Evolutionary conservation across 2,888 invertebrate genomes (phyloP), one percentile per base, ranked within the genome.

Genomic region (Tetranychus truncatus): DNA sequence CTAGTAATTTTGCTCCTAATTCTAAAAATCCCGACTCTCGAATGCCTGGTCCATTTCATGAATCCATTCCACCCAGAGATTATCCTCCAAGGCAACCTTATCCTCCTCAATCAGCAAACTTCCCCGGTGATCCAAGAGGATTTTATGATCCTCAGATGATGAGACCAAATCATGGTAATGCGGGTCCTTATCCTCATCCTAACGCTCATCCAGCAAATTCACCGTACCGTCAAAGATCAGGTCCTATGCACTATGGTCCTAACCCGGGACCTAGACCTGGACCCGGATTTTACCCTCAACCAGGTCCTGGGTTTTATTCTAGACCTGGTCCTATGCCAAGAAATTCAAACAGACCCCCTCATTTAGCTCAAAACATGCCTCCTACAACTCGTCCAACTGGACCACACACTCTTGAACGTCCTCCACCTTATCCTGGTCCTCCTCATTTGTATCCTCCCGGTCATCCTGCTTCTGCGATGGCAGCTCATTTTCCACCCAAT

Each of bases 381-480:
- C 55, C 73, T 46, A 6, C 71, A 45, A 15, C 18, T 66, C n/a
- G 20, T 46, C 8, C 55, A 21, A 45, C 46, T 15, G 8, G 18
- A 34, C 71, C 71, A 11, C 71, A 71, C n/a, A 9, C 20, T 9
- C 66, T 20, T 18, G 20, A 20, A 7, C n/a, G 11, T 11, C 18
- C 20, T 20, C 66, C 66, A 9, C 66, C n/a, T 66, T 18, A 20
- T 7, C 66, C 66, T 20, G 20, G 20, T 0, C 66, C 66, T 20
- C 66, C 66, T 71, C 44, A n/a, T 21, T n/a, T n/a, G 18, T 74
- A 74, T 45, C 72, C 69, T 66, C 72, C 75, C 1, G 73, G 65
- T 4, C 55, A 75, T 45, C 44, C 76, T 18, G 76, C 34, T 34
- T 34, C 34, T 34, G 34, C 34, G 4, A 34, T 75, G 20, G 73